Base-by-base conservation (phyloP, 1,140 invertebrate species). In the Hydropsyche tenuis region DNA sequence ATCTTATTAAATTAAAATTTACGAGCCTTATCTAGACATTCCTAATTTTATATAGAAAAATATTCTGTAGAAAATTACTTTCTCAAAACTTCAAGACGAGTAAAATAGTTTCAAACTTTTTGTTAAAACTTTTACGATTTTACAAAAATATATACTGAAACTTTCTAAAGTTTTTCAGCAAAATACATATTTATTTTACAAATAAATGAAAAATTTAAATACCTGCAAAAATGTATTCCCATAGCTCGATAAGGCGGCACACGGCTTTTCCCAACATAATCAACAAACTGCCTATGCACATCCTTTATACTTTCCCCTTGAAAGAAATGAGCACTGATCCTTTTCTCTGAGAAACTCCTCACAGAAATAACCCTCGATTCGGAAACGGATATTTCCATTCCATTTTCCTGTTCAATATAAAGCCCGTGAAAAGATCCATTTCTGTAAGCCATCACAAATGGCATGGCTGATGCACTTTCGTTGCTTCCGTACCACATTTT, bases 211-310 rank as follows among this genome's bases (percentile, higher is more conserved):
- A 37, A 37, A 3, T 37, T 22, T 43, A 69, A 18, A 75, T 79
- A 83, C 82, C 82, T 81, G 76, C 82, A 83, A 73, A 82, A 78
- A 75, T 83, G 80, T 43, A 78, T 75, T 71, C 79, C 78, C 14
- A 82, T 60, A 0, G 73, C 65, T 81, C 80, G 81, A 51, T 78
- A 70, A 5, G 80, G 79, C 7, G 77, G 75, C 14, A 78, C 16
- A 62, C 62, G 60, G 7, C 16, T 16, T 22, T 70, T 22, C 20
- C 37, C 53, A 0, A 73, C 12, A 16, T 56, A 56, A 2, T 42
- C 1, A 9, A 37, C 46, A 56, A 73, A 72, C 68, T 80, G 75
- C 71, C 73, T 53, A 16, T 77, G 69, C 6, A 83, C 74, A 60
- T 81, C 78, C n/a, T 60, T 53, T 2, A 80, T 80, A 12, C 78